Conservation (phyloP, 2,113 vertebrate genomes). For the Gadus chalcogrammus region DNA sequence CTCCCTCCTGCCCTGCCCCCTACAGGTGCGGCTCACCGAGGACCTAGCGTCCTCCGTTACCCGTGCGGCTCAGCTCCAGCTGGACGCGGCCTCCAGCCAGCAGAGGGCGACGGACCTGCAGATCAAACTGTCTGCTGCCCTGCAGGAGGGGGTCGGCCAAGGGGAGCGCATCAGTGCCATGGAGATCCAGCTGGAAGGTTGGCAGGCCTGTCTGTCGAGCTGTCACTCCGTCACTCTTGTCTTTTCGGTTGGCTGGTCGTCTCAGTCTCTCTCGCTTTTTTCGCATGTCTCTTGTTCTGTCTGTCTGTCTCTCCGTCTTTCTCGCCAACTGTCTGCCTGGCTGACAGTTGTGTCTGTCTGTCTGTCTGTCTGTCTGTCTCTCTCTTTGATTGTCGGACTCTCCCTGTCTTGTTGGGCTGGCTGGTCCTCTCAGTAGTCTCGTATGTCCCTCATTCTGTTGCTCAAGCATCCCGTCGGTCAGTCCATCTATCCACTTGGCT, state of each 20-base stretch:
- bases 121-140: conserved; percentile 71
- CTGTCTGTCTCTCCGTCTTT: too few relatives aligned
- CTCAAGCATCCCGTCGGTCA: too few relatives aligned
- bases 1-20: not conserved
- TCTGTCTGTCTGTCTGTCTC: too few relatives aligned
- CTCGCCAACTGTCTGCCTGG: too few relatives aligned
- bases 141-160: conserved; percentile 76
- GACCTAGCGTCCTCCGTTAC: conserved; percentile 81
- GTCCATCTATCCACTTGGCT: not conserved
- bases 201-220: not conserved
- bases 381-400: too few relatives aligned
- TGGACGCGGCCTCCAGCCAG: conserved; percentile 82
- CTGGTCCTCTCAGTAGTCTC: too few relatives aligned
- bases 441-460: too few relatives aligned
- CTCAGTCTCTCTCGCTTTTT: not conserved
- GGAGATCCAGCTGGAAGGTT: conserved; percentile 81
- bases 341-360: too few relatives aligned
- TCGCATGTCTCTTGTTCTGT: not conserved
- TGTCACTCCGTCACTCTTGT: too few relatives aligned
- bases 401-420: too few relatives aligned
- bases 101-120: conserved; percentile 82
- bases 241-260: too few relatives aligned
- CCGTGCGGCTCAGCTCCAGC: conserved; percentile 83
- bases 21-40: conserved; percentile 84
- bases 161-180: conserved; percentile 62